phyloP scores from a whole-genome alignment of 1,140 invertebrate genomes.

The Penaeus chinensis region DNA sequence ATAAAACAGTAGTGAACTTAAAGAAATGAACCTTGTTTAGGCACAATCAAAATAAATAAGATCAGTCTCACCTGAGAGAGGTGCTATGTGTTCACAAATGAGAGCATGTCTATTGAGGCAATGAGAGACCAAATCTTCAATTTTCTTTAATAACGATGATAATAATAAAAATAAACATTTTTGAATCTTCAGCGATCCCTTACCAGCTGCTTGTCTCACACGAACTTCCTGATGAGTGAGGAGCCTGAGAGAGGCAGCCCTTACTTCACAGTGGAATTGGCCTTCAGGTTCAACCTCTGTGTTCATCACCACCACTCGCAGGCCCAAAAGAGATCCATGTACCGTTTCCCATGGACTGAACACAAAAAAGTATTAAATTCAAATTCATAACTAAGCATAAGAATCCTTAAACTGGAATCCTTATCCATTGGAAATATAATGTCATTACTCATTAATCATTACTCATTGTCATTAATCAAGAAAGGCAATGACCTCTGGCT shows the following conservation, averaged over 20 bases:
- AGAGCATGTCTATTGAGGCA: no score
- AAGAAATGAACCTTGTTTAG: background rate
- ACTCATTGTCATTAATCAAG: no score
- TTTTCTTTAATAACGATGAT: no score
- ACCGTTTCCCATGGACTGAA: conserved; percentile 66
- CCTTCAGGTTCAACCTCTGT: conserved; percentile 64
- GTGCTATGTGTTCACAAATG: no score
- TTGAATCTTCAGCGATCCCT: conserved; percentile 30
- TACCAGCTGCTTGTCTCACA: conserved; percentile 70
- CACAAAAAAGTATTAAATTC: background rate
- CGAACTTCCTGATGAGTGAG: conserved; percentile 69
- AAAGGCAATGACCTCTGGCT: no score
- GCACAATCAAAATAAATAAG: background rate
- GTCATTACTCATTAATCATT: no score
- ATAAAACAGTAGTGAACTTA: background rate
- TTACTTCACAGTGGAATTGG: conserved; percentile 64
- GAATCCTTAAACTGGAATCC: no score
- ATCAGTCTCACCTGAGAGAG: no score
- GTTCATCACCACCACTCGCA: conserved; percentile 66
- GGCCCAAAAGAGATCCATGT: conserved; percentile 69
- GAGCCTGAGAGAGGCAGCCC: conserved; percentile 65
- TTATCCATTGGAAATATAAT: no score
- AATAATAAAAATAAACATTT: background rate
- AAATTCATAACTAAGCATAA: background rate
- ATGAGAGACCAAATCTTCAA: no score